Conservation (phyloP, 2,797 vertebrate species). For the Coreius guichenoti region DNA sequence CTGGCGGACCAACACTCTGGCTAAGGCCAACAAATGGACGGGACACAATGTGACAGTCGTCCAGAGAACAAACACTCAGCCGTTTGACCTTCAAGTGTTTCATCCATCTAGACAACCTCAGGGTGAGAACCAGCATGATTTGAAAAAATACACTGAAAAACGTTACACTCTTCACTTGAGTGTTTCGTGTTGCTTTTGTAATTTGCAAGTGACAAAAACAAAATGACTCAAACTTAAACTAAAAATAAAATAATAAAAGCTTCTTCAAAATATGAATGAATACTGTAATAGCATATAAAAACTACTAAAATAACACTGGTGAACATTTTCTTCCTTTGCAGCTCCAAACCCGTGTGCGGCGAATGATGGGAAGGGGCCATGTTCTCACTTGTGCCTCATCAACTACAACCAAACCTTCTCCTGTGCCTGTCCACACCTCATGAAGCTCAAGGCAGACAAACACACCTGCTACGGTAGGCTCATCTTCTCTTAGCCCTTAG, state of each 20-base stretch:
- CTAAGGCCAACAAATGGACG: conserved; percentile 99
- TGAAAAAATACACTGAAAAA: background rate
- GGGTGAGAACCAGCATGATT: conserved; percentile 77
- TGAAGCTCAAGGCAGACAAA: conserved; percentile 92
- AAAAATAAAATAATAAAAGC: background rate
- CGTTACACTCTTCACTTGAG: too few relatives aligned
- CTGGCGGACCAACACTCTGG: conserved; percentile 96
- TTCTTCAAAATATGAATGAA: too few relatives aligned
- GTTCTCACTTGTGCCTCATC: conserved; percentile 97
- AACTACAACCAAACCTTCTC: conserved; percentile 95
- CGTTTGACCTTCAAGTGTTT: conserved; percentile 97
- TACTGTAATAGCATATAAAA: background rate
- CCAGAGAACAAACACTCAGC: conserved; percentile 96
- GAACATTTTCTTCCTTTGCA: conserved; percentile 61
- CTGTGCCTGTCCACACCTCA: conserved; percentile 96
- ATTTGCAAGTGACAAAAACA: background rate
- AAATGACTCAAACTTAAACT: background rate
- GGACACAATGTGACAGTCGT: conserved; percentile 96
- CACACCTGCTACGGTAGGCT: conserved; percentile 89
- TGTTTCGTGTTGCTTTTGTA: background rate
- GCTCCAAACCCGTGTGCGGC: conserved; percentile 93
- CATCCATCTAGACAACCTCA: conserved; percentile 95
- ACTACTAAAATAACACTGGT: background rate
- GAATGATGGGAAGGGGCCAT: conserved; percentile 85
- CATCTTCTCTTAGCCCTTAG: background rate